Evolutionary conservation across 53 echinoderm and acorn worm genomes (phyloP).

Genomic region (Actinopyga echinites): DNA sequence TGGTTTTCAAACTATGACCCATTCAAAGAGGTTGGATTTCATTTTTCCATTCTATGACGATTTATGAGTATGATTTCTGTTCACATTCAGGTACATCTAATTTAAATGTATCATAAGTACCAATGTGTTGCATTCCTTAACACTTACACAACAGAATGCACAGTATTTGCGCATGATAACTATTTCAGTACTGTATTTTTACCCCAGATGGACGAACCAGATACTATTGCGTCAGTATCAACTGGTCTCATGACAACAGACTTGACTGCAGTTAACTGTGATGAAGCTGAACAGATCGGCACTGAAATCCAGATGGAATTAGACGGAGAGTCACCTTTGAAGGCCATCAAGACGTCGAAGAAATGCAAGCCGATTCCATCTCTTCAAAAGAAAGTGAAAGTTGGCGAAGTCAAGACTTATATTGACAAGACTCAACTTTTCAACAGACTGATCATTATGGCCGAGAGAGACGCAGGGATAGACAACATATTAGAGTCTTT

Average conservation of each 20-base stretch:
- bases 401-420: constrained; percentile 61
- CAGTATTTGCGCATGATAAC: constrained; percentile 19
- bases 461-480: constrained; percentile 62
- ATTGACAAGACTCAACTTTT: constrained; percentile 66
- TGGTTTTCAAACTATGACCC: constrained; percentile 60
- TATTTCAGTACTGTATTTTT: not conserved
- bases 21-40: constrained; percentile 52
- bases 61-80: too few species aligned
- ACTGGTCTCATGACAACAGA: constrained; percentile 51
- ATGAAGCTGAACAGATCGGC: constrained; percentile 58
- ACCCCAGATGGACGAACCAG: constrained; percentile 58
- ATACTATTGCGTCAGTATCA: constrained; percentile 59
- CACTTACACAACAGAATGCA: not conserved
- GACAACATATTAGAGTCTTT: constrained; percentile 9
- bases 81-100: too few species aligned
- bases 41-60: not conserved
- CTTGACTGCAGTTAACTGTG: constrained; percentile 61
- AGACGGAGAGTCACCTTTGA: constrained; percentile 57
- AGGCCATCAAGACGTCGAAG: constrained; percentile 58
- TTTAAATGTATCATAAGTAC: too few species aligned
- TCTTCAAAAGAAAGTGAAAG: constrained; percentile 64
- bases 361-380: constrained; percentile 57
- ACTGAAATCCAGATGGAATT: constrained; percentile 55
- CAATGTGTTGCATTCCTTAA: too few species aligned
- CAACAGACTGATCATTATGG: constrained; percentile 62